Percentiles rank a stretch among this genome's conserved stretches.
These are phyloP conservation scores for Eumerus sabulonum DNA, from an alignment of 2,888 invertebrate genomes.

Conservation along the genomic window DNA sequence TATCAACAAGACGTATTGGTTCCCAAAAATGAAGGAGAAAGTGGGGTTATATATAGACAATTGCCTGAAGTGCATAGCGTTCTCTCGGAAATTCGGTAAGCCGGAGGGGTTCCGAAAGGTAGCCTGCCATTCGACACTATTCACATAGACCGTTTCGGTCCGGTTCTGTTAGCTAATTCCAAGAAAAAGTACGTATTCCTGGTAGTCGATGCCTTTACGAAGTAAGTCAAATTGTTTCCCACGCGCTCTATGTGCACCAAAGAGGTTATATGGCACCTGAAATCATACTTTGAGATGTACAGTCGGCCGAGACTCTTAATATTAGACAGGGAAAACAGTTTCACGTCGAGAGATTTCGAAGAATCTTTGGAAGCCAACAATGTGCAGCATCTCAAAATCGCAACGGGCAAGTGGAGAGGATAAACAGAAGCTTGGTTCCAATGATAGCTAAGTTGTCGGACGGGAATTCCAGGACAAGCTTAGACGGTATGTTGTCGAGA, in stretches of 20 bases:
- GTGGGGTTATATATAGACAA: not conserved
- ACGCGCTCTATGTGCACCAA: not conserved
- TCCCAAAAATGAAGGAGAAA: not conserved
- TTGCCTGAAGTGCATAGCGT: not conserved
- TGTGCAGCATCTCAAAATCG: constrained; percentile 19
- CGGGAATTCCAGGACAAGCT: not conserved
- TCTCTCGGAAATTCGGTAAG: not conserved
- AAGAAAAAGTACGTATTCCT: constrained; percentile 1
- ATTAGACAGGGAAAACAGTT: constrained; percentile 7
- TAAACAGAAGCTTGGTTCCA: constrained; percentile 12
- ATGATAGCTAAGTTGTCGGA: constrained; percentile 21
- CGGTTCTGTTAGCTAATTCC: constrained; percentile 6
- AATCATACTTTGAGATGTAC: constrained; percentile 1
- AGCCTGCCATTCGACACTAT: not conserved
- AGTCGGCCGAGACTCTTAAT: not conserved
- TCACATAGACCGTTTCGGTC: not conserved
- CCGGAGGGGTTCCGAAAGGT: not conserved
- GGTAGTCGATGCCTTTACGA: not conserved
- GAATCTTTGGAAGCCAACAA: constrained; percentile 11
- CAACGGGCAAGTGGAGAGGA: constrained; percentile 17
- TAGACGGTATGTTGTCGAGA: constrained; percentile 3
- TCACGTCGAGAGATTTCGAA: constrained; percentile 31
- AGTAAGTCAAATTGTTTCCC: not conserved
- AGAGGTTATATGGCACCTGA: not conserved
- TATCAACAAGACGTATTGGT: not conserved